Percentiles rank a stretch among this genome's conserved stretches.
phyloP scores from a whole-genome alignment of 2,797 vertebrate genomes.

The Synaphobranchus kaupii region DNA sequence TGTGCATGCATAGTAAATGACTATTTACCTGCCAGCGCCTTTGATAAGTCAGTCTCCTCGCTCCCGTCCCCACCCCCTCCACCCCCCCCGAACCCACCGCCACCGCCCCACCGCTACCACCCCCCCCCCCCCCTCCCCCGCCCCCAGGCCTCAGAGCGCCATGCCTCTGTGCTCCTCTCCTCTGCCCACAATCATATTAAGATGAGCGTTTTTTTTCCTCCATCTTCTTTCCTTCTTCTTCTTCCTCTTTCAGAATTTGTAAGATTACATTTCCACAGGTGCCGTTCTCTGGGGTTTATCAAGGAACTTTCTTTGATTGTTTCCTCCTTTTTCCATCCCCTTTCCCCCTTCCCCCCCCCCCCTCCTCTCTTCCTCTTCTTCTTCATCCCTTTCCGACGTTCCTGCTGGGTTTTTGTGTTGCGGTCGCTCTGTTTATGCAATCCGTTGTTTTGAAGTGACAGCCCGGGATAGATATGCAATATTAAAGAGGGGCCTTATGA shows the following conservation, averaged over 20 bases:
- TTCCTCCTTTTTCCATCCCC: conserved; percentile 72
- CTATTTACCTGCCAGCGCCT: conserved; percentile 87
- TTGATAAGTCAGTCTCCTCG: conserved; percentile 80
- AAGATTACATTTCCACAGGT: conserved; percentile 77
- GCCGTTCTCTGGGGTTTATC: conserved; percentile 82
- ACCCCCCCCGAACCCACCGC: conserved; percentile 39
- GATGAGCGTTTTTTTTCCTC: conserved; percentile 75
- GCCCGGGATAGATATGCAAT: conserved; percentile 96
- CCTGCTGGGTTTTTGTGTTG: conserved; percentile 84
- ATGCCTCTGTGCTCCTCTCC: conserved; percentile 46
- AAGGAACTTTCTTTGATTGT: conserved; percentile 89
- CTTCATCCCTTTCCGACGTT: conserved; percentile 52
- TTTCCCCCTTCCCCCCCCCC: conserved; percentile 47
- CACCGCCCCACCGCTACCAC: conserved; percentile 41
- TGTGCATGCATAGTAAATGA: conserved; percentile 89
- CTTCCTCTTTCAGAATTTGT: conserved; percentile 77
- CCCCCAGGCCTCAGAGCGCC: conserved; percentile 49
- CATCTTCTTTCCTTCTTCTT: conserved; percentile 23
- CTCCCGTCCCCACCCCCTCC: conserved; percentile 55
- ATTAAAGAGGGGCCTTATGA: conserved; percentile 99
- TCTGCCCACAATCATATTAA: conserved; percentile 81
- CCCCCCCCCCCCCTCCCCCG: conserved; percentile 57
- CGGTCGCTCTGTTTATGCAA: conserved; percentile 92
- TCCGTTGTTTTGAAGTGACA: conserved; percentile 97
- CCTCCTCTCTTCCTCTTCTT: conserved; percentile 43